phyloP scores from a whole-genome alignment of 2,113 vertebrate species.

The Struthidea cinerea region DNA sequence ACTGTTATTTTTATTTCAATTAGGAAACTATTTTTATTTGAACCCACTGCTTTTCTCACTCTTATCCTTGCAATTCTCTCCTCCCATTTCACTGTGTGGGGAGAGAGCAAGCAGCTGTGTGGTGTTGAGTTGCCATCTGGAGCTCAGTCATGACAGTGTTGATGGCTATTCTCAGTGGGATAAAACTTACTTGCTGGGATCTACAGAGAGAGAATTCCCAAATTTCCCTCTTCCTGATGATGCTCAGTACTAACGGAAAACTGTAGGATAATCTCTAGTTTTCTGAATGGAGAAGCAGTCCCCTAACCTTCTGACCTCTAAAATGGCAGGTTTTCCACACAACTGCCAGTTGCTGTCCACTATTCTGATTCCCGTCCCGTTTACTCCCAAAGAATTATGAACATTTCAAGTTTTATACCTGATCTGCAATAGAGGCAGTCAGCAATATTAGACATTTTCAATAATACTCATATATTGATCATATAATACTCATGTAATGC shows the following conservation, averaged over 20 bases:
- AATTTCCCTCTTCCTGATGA: neutral
- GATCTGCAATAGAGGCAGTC: neutral
- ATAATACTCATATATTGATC: neutral
- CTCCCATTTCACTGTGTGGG: neutral
- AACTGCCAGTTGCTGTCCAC: neutral
- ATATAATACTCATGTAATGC: neutral
- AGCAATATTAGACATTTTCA: neutral
- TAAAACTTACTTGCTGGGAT: neutral
- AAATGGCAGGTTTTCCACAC: neutral
- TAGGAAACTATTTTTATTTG: neutral
- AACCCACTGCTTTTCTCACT: neutral
- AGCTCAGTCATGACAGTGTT: neutral
- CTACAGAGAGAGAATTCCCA: neutral
- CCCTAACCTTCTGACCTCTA: neutral
- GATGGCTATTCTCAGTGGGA: neutral
- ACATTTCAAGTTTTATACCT: neutral
- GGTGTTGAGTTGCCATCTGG: neutral
- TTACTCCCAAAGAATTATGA: neutral
- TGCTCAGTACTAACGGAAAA: neutral
- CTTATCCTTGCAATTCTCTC: neutral
- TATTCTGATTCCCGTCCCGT: neutral
- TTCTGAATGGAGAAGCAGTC: neutral
- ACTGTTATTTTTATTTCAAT: neutral
- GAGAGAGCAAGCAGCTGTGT: neutral
- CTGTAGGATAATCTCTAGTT: neutral